These are phyloP conservation scores for Notarius quadriscutis DNA, from an alignment of 2,113 vertebrate species.

Conservation along the genomic window DNA sequence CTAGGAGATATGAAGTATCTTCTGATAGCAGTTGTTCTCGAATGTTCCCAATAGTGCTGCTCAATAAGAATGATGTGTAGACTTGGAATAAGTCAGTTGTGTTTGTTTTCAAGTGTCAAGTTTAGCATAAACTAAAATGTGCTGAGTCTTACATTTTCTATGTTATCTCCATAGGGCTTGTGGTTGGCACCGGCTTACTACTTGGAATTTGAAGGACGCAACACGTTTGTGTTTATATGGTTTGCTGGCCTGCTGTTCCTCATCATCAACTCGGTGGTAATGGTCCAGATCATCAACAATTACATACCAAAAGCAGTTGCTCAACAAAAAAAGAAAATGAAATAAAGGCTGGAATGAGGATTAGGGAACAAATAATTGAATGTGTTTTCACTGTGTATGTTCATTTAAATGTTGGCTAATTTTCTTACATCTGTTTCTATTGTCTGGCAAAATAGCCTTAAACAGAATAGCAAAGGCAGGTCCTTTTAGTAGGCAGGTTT, in stretches of 20 bases:
- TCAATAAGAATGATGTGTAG: no score
- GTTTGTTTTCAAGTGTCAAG: background rate
- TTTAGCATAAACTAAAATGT: background rate
- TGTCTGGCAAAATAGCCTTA: background rate
- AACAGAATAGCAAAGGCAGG: background rate
- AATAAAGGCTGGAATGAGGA: slow-evolving; percentile 7
- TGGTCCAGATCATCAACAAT: slow-evolving; percentile 83
- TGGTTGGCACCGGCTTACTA: slow-evolving; percentile 88
- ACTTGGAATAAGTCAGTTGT: background rate
- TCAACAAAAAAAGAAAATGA: slow-evolving; percentile 56
- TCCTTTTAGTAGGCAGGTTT: background rate
- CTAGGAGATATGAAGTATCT: no score
- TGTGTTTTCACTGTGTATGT: background rate
- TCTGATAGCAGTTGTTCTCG: no score
- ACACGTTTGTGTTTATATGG: slow-evolving; percentile 87
- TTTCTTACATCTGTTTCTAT: background rate
- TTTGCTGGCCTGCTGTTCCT: slow-evolving; percentile 85
- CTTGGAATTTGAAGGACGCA: slow-evolving; percentile 88
- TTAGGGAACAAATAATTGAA: background rate
- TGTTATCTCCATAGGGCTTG: slow-evolving; percentile 68
- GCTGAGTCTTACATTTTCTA: background rate
- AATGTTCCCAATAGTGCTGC: background rate
- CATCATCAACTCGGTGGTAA: slow-evolving; percentile 81
- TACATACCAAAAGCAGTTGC: slow-evolving; percentile 69
- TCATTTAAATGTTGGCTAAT: background rate